Conservation (phyloP, 2,113 vertebrate genomes). For the Pomatostomus ruficeps region DNA sequence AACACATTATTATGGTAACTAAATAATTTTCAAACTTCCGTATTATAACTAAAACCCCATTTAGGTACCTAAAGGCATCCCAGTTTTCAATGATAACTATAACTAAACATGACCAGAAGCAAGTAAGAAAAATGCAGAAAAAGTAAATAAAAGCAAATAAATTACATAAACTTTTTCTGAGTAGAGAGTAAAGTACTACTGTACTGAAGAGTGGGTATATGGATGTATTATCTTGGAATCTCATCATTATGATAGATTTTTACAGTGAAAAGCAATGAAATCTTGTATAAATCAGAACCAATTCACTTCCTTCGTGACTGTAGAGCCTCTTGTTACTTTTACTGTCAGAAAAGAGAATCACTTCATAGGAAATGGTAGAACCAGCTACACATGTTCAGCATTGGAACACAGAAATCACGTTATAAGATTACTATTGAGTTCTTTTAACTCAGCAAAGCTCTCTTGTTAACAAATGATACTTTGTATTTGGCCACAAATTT, state of each 20-base stretch:
- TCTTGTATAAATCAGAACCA: background rate
- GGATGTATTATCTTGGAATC: background rate
- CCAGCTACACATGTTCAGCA: background rate
- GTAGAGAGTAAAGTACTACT: background rate
- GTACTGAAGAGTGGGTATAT: background rate
- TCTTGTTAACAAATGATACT: conserved; percentile 5
- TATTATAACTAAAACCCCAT: background rate
- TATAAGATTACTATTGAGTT: background rate
- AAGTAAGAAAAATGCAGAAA: background rate
- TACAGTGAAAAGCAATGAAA: background rate
- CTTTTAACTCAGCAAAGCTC: conserved; percentile 13
- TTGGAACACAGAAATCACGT: conserved; percentile 10
- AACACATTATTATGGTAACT: background rate
- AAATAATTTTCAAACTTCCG: background rate
- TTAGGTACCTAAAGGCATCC: background rate
- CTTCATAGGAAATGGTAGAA: conserved; percentile 11
- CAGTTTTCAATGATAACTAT: background rate
- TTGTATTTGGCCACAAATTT: background rate
- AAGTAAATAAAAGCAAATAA: background rate
- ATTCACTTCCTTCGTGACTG: background rate
- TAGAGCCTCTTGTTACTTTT: background rate
- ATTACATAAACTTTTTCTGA: background rate
- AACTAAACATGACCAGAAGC: background rate
- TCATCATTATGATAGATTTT: background rate
- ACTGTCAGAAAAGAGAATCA: background rate